These are phyloP conservation scores for Oryctes rhinoceros DNA, from an alignment of 1,140 invertebrate genomes.

Conservation along the genomic window DNA sequence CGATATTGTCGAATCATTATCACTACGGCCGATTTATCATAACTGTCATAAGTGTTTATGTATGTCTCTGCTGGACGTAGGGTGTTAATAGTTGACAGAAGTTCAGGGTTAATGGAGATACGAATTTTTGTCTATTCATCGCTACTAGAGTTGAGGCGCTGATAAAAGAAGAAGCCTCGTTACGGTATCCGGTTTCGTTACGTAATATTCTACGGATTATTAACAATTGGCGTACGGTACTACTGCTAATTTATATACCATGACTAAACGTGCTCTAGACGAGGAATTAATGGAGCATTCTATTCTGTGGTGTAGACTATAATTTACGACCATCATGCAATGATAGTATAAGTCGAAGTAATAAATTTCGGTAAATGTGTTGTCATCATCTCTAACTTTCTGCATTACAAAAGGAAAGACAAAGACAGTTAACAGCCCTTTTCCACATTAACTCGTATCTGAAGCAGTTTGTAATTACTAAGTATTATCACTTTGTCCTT, in stretches of 20 bases:
- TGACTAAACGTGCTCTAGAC: not conserved
- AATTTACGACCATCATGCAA: not conserved
- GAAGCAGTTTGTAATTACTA: too few relatives aligned
- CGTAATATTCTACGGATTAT: conserved; percentile 33
- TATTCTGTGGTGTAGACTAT: not conserved
- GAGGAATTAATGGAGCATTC: not conserved
- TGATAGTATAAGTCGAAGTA: not conserved
- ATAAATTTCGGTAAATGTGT: not conserved
- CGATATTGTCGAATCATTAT: conserved; percentile 55
- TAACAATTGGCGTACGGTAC: conserved; percentile 10
- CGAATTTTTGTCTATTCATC: conserved; percentile 45
- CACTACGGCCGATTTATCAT: conserved; percentile 55
- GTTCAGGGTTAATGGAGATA: conserved; percentile 43
- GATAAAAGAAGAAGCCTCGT: conserved; percentile 18
- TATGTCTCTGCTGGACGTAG: conserved; percentile 38
- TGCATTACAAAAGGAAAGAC: too few relatives aligned
- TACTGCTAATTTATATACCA: conserved; percentile 31
- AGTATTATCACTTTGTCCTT: too few relatives aligned
- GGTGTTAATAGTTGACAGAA: conserved; percentile 54
- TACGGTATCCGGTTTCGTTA: not conserved
- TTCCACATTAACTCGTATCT: too few relatives aligned
- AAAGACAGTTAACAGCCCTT: too few relatives aligned
- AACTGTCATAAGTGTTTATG: conserved; percentile 47
- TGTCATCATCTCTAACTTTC: too few relatives aligned
- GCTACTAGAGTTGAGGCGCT: not conserved